These are phyloP conservation scores for Torymus tubicola DNA, from an alignment of 2,888 invertebrate species.

Conservation along the genomic window DNA sequence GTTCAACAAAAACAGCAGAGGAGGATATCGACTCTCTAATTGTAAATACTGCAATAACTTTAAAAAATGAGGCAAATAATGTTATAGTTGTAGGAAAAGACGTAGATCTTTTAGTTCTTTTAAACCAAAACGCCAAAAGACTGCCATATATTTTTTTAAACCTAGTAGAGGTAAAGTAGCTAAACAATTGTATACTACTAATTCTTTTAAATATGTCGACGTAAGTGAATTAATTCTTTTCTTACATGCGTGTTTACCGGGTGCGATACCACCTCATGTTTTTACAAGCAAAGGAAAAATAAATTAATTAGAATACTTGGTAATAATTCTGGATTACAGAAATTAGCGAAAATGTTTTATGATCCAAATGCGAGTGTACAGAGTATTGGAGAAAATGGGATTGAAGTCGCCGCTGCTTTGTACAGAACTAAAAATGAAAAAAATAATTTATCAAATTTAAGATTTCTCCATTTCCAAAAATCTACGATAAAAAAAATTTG, in stretches of 20 bases:
- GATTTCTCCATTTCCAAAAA: too few species aligned
- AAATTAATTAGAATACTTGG: not conserved
- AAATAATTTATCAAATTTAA: too few species aligned
- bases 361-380: too few species aligned
- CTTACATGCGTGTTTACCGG: not conserved
- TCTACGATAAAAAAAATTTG: too few species aligned
- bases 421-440: too few species aligned
- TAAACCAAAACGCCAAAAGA: not conserved
- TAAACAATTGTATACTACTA: not conserved
- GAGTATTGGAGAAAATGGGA: too few species aligned
- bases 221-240: too few species aligned
- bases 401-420: too few species aligned
- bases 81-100: not conserved
- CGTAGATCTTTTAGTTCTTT: not conserved
- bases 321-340: not conserved
- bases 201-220: slow-evolving; percentile 7
- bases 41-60: slow-evolving; percentile 10
- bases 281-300: slow-evolving; percentile 22
- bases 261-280: not conserved
- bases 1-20: slow-evolving; percentile 8
- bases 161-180: not conserved
- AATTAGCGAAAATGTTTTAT: too few species aligned
- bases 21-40: slow-evolving; percentile 46
- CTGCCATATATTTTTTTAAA: not conserved
- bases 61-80: slow-evolving; percentile 4